Evolutionary conservation across 2,797 vertebrate genomes (phyloP), one percentile per base, ranked within the genome.

Genomic region (Micromesistius poutassou): DNA sequence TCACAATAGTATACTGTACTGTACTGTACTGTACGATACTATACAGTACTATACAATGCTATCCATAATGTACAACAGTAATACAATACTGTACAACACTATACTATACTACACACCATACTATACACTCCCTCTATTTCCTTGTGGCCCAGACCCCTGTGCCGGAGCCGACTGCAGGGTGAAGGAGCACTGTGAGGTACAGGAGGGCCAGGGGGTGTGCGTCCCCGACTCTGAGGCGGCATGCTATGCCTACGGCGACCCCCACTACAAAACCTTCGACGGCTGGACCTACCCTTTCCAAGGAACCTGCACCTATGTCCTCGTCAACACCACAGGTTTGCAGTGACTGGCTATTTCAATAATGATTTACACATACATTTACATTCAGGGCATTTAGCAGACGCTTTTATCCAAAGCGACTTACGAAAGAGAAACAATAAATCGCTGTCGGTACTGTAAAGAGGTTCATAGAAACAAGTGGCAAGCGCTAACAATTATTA

Each of bases 221-320:
- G 38, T 80, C 16, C 87, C 93, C 0, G 89, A 91, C 74, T 93
- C 92, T 5, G 79, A 89, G 74, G 92, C 83, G 0, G 90, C 80
- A 0, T 95, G 95, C 75, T 85, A 77, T 80, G 90, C 91, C 1
- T 89, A 90, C 0, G 89, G 83, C 0, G 81, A 92, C 50, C 90
- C 86, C 8, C 90, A 92, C 72, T 94, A 94, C 82, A 83, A 89
- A 30, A 94, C 93, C 38, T 95, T 96, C 0, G 95, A 96, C 0
- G 93, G 93, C 3, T 31, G 74, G 10, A 14, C 74, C 0, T 88
- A 91, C 73, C 84, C 87, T 42, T 87, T 92, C 83, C 90, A 77
- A 31, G 93, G 91, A 0, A 92, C 91, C 4, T 95, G 94, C 68
- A 33, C 77, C 72, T 95, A 96, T 22, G 89, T 89, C 38, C 0